Evolutionary conservation across 1,140 invertebrate species (phyloP), one percentile per base, ranked within the genome.

Genomic region (Aphaenogaster rudis): DNA sequence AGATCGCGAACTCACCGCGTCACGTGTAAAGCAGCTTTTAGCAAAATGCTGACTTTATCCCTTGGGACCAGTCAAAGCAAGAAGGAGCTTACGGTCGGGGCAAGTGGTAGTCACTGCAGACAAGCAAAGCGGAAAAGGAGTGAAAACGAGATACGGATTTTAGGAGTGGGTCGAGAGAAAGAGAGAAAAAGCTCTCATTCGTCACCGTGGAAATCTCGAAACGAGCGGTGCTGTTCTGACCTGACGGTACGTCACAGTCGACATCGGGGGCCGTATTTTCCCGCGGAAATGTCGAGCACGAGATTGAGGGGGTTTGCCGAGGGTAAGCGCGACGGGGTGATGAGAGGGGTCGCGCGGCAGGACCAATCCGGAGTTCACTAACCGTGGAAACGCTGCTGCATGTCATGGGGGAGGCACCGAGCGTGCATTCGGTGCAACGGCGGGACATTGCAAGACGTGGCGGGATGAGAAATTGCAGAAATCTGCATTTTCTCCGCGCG

Each of bases 291-390:
- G 63, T 50, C 39, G 74, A 42, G 86, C 86, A 66, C 88, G 57
- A 90, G 85, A 91, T 86, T 90, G 74, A 90, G 81, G 66, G 86
- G 36, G 76, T 78, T 82, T 63, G 59, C 59, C 59, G 78, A 59
- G 88, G 61, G 36, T 52, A 15, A 80, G 45, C 45, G 39, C 50
- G 33, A 54, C 9, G 52, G 33, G 7, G 39, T 15, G 66, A 28
- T 7, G 39, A 28, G 54, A 7, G 15, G 67, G 78, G 13, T 54
- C n/a, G 50, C 8, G 9, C 28, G 54, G 80, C 42, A 63, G 54
- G 74, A 88, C 59, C 89, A 80, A 91, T 91, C 84, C 74, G 64
- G 72, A 85, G 89, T 91, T 90, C 89, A 90, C 89, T 90, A 86
- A 90, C 86, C 90, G 90, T 90, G 79, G 82, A 91, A 91, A 91